Evolutionary conservation across 2,888 invertebrate genomes (phyloP), one percentile per base, ranked within the genome.

Genomic region (Dascillus cervinus): DNA sequence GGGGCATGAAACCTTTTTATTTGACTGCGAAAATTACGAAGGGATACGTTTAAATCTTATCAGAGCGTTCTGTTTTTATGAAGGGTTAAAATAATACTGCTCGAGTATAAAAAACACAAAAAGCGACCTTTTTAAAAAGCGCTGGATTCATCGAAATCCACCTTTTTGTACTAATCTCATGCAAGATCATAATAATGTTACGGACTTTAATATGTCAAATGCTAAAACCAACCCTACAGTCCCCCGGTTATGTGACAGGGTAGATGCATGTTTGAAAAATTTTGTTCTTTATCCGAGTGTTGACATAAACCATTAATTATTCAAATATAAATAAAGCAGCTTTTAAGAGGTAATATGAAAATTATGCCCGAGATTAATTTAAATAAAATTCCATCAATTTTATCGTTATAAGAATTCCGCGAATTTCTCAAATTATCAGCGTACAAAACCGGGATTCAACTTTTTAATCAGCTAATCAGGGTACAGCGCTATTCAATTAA

Each of bases 401-500:
- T 10, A 17, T 17, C 17, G 17, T 17, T 17, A 17, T 4, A 8
- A 6, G 17, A 17, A 17, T 17, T 17, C 17, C 8, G 17, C n/a
- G n/a, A 19, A 24, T 19, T 22, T 22, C 19, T 13, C 24, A 21
- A 22, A 28, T n/a, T 26, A 32, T 39, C 34, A 34, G 34, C 39
- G 32, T 37, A 36, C 36, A 32, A 37, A 38, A 37, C 37, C 28
- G 29, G 32, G 37, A 42, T 39, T 37, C 33, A 37, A 23, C n/a
- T n/a, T 31, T 34, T 38, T 33, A 34, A 41, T 41, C 40, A 25
- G 26, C 32, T 43, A 40, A 43, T 43, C 40, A 22, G 31, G 32
- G 26, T 37, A 45, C 45, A 45, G 27, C 43, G 41, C 29, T 39
- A 43, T 43, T 45, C 45, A 45, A 45, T 45, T 45, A 43, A 41